A percentile compares a stretch with the other conserved stretches of the same genome.
phyloP scores from a whole-genome alignment of 1,140 invertebrate species.

The Apis laboriosa region DNA sequence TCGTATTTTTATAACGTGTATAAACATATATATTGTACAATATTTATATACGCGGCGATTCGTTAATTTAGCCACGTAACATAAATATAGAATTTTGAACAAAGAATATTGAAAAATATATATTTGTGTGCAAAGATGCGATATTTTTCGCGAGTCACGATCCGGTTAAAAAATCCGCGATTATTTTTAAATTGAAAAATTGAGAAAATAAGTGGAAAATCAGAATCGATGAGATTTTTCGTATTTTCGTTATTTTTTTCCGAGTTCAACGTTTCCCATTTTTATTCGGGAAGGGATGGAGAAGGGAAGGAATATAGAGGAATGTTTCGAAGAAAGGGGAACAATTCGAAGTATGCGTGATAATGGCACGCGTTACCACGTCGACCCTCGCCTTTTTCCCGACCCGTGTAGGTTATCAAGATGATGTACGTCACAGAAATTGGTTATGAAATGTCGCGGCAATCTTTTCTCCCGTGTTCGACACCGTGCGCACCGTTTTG shows the following conservation, averaged over 20 bases:
- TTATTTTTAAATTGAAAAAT: neutral
- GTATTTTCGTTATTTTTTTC: too few species aligned
- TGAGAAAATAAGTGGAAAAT: neutral
- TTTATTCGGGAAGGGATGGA: neutral
- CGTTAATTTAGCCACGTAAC: too few species aligned
- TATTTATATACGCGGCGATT: too few species aligned
- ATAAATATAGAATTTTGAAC: neutral
- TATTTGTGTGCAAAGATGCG: too few species aligned
- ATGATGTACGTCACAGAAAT: conserved; percentile 18
- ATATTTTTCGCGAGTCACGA: too few species aligned
- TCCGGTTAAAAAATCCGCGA: too few species aligned
- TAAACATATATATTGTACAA: too few species aligned
- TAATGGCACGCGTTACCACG: neutral
- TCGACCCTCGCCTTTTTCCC: conserved; percentile 7
- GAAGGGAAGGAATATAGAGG: too few species aligned
- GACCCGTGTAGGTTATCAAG: conserved; percentile 7
- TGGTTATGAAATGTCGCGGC: conserved; percentile 5
- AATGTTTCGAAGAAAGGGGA: neutral
- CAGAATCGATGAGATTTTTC: too few species aligned
- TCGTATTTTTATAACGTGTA: neutral
- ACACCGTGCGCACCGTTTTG: neutral
- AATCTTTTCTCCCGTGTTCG: neutral
- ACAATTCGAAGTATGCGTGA: conserved; percentile 6
- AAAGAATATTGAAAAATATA: too few species aligned
- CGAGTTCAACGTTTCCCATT: neutral